These are phyloP conservation scores for Perdita meconis DNA, from an alignment of 2,888 invertebrate species.

Conservation along the genomic window DNA sequence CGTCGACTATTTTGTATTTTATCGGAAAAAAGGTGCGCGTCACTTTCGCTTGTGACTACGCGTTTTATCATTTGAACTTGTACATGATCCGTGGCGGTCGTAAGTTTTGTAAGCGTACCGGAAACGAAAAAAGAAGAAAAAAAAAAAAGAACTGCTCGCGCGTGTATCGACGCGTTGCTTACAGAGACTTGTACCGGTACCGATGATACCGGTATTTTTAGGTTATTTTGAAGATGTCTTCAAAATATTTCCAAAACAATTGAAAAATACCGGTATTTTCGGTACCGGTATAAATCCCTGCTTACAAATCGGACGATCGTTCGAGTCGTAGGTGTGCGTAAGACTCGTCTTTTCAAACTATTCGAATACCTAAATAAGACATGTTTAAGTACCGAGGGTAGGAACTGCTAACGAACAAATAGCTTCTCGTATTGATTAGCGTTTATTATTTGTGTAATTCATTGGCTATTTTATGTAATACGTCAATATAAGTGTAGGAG, in stretches of 20 bases:
- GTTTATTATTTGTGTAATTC: slow-evolving; percentile 70
- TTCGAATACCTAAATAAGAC: slow-evolving; percentile 59
- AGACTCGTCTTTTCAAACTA: slow-evolving; percentile 52
- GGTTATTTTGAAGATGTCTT: too few relatives aligned
- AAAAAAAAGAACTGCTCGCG: too few relatives aligned
- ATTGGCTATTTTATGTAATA: slow-evolving; percentile 71
- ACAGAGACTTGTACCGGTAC: too few relatives aligned
- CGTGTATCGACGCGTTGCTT: too few relatives aligned
- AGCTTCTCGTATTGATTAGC: slow-evolving; percentile 66
- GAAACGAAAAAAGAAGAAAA: too few relatives aligned
- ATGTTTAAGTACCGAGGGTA: slow-evolving; percentile 60
- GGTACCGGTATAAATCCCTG: too few relatives aligned
- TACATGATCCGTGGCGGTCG: slow-evolving; percentile 23
- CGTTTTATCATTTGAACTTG: slow-evolving; percentile 27
- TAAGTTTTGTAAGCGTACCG: slow-evolving; percentile 30
- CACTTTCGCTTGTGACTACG: slow-evolving; percentile 14
- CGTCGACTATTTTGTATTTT: slow-evolving; percentile 18
- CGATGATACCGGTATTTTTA: too few relatives aligned
- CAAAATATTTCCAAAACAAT: too few relatives aligned
- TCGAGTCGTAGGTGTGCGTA: slow-evolving; percentile 32
- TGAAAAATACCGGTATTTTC: too few relatives aligned
- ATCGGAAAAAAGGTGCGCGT: slow-evolving; percentile 7
- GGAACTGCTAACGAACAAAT: slow-evolving; percentile 63
- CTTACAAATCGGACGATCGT: slow-evolving; percentile 35
- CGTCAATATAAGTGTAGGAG: slow-evolving; percentile 70